phyloP scores from a whole-genome alignment of 2,888 invertebrate genomes.

The Proisotoma minuta region DNA sequence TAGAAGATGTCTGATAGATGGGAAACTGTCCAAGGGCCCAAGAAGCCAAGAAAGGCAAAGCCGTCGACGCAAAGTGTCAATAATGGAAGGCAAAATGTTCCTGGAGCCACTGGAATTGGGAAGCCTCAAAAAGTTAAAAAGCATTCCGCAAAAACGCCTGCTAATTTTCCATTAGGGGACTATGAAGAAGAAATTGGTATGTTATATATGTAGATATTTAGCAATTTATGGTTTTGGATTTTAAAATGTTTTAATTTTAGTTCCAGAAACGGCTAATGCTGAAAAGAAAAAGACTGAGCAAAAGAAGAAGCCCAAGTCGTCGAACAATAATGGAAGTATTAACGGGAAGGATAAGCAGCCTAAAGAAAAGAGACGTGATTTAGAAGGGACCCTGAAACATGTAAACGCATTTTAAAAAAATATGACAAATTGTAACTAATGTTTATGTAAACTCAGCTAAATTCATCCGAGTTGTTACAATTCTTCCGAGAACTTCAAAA shows the following conservation, averaged over 20 bases:
- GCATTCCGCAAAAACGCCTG: conserved; percentile 24
- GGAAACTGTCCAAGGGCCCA: conserved; percentile 38
- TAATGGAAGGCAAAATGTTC: neutral
- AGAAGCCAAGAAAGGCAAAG: conserved; percentile 32
- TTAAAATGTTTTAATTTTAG: neutral
- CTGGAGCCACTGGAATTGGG: neutral
- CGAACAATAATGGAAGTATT: conserved; percentile 14
- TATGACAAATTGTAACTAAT: too few species aligned
- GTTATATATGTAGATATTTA: neutral
- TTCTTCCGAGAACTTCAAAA: conserved; percentile 43
- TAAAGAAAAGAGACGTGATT: conserved; percentile 33
- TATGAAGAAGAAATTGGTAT: conserved; percentile 8
- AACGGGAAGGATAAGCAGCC: conserved; percentile 16
- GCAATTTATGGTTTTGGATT: neutral
- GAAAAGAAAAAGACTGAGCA: neutral
- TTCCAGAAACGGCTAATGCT: neutral
- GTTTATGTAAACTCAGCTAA: too few species aligned
- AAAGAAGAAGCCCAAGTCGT: conserved; percentile 19
- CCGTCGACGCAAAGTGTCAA: conserved; percentile 22
- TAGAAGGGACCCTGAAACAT: conserved; percentile 27
- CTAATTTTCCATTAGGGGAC: conserved; percentile 24
- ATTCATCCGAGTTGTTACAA: conserved; percentile 27
- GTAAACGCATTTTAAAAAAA: conserved; percentile 14
- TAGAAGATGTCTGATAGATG: conserved; percentile 42
- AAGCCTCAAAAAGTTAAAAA: conserved; percentile 28